These are phyloP conservation scores for Drosophila repletoides DNA, from an alignment of 1,140 invertebrate species.

Conservation along the genomic window DNA sequence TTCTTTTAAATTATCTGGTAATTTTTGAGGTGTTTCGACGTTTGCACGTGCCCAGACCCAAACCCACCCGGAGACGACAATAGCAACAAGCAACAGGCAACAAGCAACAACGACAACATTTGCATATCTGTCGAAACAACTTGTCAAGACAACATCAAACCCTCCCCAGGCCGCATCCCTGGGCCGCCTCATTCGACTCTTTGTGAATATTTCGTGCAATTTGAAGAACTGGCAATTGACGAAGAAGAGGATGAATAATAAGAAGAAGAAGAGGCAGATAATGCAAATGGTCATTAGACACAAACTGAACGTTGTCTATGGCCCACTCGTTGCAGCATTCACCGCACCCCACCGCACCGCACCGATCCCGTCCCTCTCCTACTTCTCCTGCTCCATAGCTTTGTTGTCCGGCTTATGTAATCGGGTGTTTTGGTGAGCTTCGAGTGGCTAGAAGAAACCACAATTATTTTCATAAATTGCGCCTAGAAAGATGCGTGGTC, in stretches of 20 bases:
- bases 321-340: slow-evolving; percentile 10
- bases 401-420: slow-evolving; percentile 57
- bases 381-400: neutral
- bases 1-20: slow-evolving; percentile 49
- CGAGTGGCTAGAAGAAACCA: slow-evolving; percentile 65
- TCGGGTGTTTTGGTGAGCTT: slow-evolving; percentile 2
- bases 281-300: slow-evolving; percentile 77
- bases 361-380: neutral
- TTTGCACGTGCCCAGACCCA: slow-evolving; percentile 56
- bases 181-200: slow-evolving; percentile 16
- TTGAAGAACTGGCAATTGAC: slow-evolving; percentile 51
- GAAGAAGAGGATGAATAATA: no score
- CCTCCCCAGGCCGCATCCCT: neutral
- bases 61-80: slow-evolving; percentile 17
- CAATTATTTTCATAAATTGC: slow-evolving; percentile 74
- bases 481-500: slow-evolving; percentile 55
- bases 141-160: slow-evolving; percentile 57
- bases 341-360: slow-evolving; percentile 17
- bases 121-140: slow-evolving; percentile 74
- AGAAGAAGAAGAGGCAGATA: slow-evolving; percentile 45
- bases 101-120: slow-evolving; percentile 54
- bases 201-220: slow-evolving; percentile 64
- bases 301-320: slow-evolving; percentile 23
- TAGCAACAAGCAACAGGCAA: slow-evolving; percentile 38
- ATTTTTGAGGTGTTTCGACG: slow-evolving; percentile 32